phyloP scores from a whole-genome alignment of 1,140 invertebrate genomes.

The Drosophila suzukii region DNA sequence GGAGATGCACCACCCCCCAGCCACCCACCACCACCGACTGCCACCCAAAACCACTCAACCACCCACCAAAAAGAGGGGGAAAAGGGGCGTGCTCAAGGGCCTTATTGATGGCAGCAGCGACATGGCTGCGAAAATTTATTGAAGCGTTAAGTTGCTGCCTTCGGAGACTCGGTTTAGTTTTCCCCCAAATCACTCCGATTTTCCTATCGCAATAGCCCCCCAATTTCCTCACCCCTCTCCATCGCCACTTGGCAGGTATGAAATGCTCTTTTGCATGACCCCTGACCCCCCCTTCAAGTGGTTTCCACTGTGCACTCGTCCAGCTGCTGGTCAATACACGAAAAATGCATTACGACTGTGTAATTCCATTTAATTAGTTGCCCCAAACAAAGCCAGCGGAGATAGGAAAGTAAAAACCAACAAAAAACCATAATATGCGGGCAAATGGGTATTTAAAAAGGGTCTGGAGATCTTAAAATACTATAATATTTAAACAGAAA shows the following conservation, averaged over 20 bases:
- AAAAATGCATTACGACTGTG: constrained; percentile 69
- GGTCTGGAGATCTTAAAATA: not conserved
- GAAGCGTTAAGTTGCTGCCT: constrained; percentile 80
- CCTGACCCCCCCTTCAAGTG: constrained; percentile 20
- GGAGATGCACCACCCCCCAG: constrained; percentile 17
- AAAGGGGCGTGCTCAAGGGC: constrained; percentile 72
- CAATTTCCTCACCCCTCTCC: too few species aligned
- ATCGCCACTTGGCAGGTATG: constrained; percentile 36
- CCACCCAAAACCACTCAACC: constrained; percentile 8
- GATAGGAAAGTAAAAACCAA: not conserved
- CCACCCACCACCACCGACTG: constrained; percentile 1
- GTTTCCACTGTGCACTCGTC: constrained; percentile 34
- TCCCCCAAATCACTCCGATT: not conserved
- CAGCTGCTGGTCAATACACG: constrained; percentile 64
- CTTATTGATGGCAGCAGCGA: constrained; percentile 73
- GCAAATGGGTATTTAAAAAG: not conserved
- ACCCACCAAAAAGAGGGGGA: constrained; percentile 17
- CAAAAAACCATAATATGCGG: not conserved
- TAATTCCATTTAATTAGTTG: constrained; percentile 69
- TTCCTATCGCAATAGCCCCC: not conserved
- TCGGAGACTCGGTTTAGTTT: constrained; percentile 68
- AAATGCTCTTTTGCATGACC: constrained; percentile 36
- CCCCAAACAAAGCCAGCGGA: constrained; percentile 26
- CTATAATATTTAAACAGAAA: not conserved
- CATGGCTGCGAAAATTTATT: constrained; percentile 79